phyloP scores from a whole-genome alignment of 1,140 invertebrate species.

The Polyergus mexicanus region DNA sequence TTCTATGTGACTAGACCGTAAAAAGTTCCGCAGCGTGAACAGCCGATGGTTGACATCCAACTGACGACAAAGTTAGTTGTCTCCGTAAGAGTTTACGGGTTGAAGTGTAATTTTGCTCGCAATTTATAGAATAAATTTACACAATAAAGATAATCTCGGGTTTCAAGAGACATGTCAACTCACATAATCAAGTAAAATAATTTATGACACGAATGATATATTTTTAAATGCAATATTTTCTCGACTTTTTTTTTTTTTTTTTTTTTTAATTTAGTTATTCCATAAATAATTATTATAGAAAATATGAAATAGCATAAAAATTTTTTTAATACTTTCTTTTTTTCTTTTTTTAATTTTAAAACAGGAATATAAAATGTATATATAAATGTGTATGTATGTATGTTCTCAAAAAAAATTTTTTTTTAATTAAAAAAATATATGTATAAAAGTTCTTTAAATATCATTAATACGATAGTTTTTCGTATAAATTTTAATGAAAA shows the following conservation, averaged over 20 bases:
- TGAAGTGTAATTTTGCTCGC: conserved; percentile 12
- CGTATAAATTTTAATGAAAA: not conserved
- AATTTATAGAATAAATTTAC: conserved; percentile 19
- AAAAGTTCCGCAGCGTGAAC: conserved; percentile 78
- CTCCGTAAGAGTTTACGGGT: conserved; percentile 39
- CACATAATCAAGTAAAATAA: not conserved
- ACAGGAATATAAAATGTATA: not conserved
- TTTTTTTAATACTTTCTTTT: no score
- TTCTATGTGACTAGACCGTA: conserved; percentile 77
- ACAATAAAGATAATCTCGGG: conserved; percentile 5
- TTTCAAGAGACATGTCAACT: not conserved
- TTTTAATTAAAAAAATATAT: no score
- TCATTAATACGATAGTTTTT: not conserved
- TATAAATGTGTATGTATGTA: no score
- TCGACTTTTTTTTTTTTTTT: not conserved
- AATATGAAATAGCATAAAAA: not conserved
- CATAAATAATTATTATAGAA: not conserved
- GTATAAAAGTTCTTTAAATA: not conserved
- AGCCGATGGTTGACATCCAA: conserved; percentile 68
- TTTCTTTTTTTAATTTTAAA: not conserved
- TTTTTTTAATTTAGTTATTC: not conserved
- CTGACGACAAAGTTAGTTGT: conserved; percentile 31
- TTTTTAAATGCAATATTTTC: no score
- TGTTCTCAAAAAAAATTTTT: no score
- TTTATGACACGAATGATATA: not conserved